Evolutionary conservation across 2,113 vertebrate genomes (phyloP).

Genomic region (Equus przewalskii): DNA sequence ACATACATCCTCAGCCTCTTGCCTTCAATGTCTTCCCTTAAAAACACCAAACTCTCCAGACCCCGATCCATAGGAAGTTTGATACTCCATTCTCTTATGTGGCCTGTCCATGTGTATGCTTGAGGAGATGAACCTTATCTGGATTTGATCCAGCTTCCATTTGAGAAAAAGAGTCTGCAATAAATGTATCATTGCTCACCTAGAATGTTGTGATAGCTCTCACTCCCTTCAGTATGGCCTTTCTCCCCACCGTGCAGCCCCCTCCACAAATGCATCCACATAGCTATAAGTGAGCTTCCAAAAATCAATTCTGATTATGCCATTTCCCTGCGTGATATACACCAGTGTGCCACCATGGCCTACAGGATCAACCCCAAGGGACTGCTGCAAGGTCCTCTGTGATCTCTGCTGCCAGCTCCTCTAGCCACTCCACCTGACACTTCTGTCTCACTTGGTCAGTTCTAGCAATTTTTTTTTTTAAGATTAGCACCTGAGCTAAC

Average conservation of each 20-base stretch:
- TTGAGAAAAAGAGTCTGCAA: neutral
- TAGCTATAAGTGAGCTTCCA: neutral
- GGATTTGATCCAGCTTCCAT: neutral
- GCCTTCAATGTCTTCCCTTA: neutral
- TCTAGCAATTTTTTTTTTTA: neutral
- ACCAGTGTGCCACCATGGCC: neutral
- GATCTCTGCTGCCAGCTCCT: neutral
- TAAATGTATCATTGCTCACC: neutral
- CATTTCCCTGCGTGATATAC: neutral
- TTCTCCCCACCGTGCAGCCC: neutral
- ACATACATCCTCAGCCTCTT: neutral
- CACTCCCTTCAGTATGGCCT: neutral
- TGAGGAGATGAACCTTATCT: constrained; percentile 38
- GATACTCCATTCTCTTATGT: constrained; percentile 41
- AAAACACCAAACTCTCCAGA: neutral
- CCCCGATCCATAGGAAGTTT: neutral
- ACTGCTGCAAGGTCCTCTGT: neutral
- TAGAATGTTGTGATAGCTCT: neutral
- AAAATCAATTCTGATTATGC: neutral
- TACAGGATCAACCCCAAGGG: neutral
- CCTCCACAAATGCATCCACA: neutral
- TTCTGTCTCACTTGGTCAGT: neutral
- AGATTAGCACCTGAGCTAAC: too few relatives aligned
- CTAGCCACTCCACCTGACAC: neutral
- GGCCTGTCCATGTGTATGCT: neutral